Evolutionary conservation across 2,888 invertebrate species (phyloP), one percentile per base, ranked within the genome.

Genomic region (Andrena praecox): DNA sequence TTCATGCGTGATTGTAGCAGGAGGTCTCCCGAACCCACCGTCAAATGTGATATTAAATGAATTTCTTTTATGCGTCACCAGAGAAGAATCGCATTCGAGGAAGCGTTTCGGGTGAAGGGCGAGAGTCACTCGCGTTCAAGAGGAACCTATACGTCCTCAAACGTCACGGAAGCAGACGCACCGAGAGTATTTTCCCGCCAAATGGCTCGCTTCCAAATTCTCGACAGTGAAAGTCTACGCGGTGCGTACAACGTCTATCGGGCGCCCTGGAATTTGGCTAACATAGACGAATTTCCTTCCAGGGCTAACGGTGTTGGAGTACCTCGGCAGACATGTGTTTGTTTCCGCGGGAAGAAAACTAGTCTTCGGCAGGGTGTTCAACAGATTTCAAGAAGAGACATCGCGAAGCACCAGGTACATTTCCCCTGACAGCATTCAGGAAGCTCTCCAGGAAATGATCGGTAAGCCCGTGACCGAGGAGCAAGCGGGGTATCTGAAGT

Each of bases 121-220:
- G 92, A 93, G 0, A 89, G 95, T 3, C 93, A 96, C 63, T 77
- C 86, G 12, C 82, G 72, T 29, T 64, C 86, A 6, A 88, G 89
- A 59, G 88, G 89, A 76, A 63, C 86, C 54, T 91, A 90, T 80
- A 68, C 82, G n/a, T 77, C 78, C n/a, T 78, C 81, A 24, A 77
- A 82, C 24, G 59, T 75, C 35, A 70, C 77, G 70, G 56, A 54
- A 71, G 67, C 69, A 69, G 79, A 96, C 86, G 95, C 97, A 85
- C 97, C 97, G 0, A 94, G 97, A 63, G 96, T 96, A n/a, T 97
- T 97, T 93, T 96, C 96, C 0, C 95, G 97, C 56, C 96, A 96
- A 54, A 96, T 96, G 84, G 96, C 97, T 0, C 95, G 97, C 85
- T 98, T 98, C 92, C 96, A 97, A 85, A 94, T 98, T 70, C 97